Percentiles rank a stretch among this genome's conserved stretches.
Conservation (phyloP, 2,113 vertebrate genomes). For the Eudyptes chrysolophus region DNA sequence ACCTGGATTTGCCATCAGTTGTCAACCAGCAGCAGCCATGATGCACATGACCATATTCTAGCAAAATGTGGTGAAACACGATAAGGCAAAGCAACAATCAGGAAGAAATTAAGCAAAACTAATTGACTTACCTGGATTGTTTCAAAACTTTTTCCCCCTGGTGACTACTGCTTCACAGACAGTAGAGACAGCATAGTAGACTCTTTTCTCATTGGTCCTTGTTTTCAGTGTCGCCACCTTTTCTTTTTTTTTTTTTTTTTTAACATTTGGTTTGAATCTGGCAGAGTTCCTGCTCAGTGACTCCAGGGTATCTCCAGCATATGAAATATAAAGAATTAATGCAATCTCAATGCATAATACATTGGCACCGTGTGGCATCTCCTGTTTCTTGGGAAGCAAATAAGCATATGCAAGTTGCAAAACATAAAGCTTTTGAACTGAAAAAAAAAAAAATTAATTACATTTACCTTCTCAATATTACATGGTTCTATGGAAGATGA, state of each 20-base stretch:
- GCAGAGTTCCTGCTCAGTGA: not conserved
- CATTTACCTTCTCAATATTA: not conserved
- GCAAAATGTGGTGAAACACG: not conserved
- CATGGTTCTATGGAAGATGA: not conserved
- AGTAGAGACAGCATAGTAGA: not conserved
- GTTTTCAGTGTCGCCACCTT: not conserved
- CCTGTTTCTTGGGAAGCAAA: not conserved
- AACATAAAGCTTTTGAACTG: not conserved
- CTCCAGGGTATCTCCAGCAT: not conserved
- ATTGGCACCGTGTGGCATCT: not conserved
- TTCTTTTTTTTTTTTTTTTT: not conserved
- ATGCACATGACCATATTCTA: not conserved
- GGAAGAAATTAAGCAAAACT: not conserved
- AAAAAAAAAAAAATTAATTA: not conserved
- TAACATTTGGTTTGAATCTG: not conserved
- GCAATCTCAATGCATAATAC: not conserved
- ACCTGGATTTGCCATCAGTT: not conserved
- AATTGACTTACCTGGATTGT: not conserved
- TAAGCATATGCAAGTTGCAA: not conserved
- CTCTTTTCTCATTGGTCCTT: not conserved
- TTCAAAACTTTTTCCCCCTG: not conserved
- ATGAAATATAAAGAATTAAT: not conserved
- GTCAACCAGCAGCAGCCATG: not conserved
- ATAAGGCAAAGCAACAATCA: not conserved
- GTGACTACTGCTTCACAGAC: not conserved